Conservation (phyloP, 2,888 invertebrate genomes). For the Cremastinae sp. region DNA sequence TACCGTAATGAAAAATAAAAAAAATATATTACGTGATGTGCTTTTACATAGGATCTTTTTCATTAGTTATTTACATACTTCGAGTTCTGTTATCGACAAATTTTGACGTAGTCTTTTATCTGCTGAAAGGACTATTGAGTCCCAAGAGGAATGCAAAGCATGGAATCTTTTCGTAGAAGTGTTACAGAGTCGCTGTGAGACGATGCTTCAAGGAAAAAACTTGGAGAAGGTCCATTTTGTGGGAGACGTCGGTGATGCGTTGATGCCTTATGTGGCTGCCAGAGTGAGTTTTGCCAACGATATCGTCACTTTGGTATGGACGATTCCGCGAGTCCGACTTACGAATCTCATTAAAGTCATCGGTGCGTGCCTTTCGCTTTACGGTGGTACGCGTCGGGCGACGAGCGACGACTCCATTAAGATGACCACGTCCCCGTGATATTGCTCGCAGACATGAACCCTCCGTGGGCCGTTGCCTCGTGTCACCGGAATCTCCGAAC, state of each 20-base stretch:
- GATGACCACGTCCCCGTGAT: constrained; percentile 80
- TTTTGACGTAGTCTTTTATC: not conserved
- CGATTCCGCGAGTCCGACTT: constrained; percentile 68
- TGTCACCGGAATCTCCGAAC: constrained; percentile 61
- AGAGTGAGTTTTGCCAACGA: constrained; percentile 38
- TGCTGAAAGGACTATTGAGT: not conserved
- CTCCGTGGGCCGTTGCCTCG: constrained; percentile 50
- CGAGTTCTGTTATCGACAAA: not conserved
- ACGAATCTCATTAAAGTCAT: constrained; percentile 80
- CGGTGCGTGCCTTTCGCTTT: constrained; percentile 77
- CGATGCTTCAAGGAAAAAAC: constrained; percentile 16
- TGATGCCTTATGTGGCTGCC: constrained; percentile 32
- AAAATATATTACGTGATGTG: too few species aligned
- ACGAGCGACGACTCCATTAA: constrained; percentile 77
- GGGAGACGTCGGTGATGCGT: constrained; percentile 33
- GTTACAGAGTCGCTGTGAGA: constrained; percentile 6
- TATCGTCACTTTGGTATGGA: constrained; percentile 54
- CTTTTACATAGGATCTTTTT: too few species aligned
- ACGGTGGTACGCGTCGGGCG: constrained; percentile 66
- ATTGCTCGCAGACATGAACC: constrained; percentile 75
- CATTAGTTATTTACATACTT: not conserved
- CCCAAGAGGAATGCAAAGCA: constrained; percentile 17
- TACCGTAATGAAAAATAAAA: too few species aligned
- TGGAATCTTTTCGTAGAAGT: not conserved
- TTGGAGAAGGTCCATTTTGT: constrained; percentile 38